phyloP scores from a whole-genome alignment of 2,888 invertebrate genomes.

The Mythimna lalbum region DNA sequence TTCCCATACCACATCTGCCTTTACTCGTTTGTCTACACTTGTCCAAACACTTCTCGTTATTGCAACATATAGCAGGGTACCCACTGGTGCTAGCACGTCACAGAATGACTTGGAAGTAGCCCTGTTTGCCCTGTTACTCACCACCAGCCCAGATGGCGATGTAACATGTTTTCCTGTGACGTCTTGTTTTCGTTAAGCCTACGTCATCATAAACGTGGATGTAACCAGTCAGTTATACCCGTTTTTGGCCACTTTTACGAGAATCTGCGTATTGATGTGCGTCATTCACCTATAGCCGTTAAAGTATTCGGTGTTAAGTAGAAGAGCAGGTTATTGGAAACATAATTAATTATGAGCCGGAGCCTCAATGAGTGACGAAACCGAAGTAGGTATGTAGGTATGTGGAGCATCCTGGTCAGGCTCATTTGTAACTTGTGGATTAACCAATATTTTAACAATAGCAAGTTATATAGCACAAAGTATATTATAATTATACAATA shows the following conservation, averaged over 20 bases:
- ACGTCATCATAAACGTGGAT: slow-evolving; percentile 33
- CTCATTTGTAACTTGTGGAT: neutral
- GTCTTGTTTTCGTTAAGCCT: slow-evolving; percentile 32
- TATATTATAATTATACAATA: too few species aligned
- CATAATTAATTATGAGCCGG: neutral
- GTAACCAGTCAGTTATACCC: neutral
- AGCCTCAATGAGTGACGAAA: neutral
- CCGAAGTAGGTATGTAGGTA: neutral
- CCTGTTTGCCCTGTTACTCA: slow-evolving; percentile 38
- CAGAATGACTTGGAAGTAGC: neutral
- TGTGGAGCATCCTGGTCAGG: neutral
- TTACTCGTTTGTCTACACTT: slow-evolving; percentile 9
- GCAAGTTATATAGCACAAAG: too few species aligned
- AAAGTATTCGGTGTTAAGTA: neutral
- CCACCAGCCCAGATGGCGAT: slow-evolving; percentile 1
- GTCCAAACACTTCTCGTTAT: slow-evolving; percentile 27
- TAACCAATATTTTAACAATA: neutral
- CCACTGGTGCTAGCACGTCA: slow-evolving; percentile 28
- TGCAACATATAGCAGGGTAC: slow-evolving; percentile 5
- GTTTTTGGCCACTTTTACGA: slow-evolving; percentile 10
- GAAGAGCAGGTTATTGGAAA: slow-evolving; percentile 4
- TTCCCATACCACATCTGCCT: slow-evolving; percentile 21
- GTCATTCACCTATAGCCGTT: slow-evolving; percentile 10
- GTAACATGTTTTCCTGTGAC: slow-evolving; percentile 22
- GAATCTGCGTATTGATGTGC: slow-evolving; percentile 2